Evolutionary conservation across 2,888 invertebrate species (phyloP).

Genomic region (Theretra japonica): DNA sequence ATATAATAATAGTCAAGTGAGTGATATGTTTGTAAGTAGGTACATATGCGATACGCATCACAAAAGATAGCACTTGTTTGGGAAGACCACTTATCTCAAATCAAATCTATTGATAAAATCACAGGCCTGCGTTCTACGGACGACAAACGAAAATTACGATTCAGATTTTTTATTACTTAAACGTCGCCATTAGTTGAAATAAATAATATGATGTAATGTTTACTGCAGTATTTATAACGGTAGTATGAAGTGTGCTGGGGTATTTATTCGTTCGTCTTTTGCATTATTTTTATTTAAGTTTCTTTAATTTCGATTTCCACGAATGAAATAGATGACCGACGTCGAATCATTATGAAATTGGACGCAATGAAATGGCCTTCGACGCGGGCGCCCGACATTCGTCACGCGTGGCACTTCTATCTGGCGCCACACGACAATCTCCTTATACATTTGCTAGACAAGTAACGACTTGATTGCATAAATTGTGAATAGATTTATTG

Average conservation of each 20-base stretch:
- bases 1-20: slow-evolving; percentile 7
- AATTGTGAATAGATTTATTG: slow-evolving; percentile 10
- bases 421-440: slow-evolving; percentile 54
- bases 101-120: slow-evolving; percentile 17
- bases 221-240: too few species aligned
- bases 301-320: background rate
- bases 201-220: too few species aligned
- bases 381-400: slow-evolving; percentile 51
- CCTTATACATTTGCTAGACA: slow-evolving; percentile 11
- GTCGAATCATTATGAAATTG: slow-evolving; percentile 59
- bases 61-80: slow-evolving; percentile 11
- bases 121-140: background rate
- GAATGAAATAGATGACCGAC: slow-evolving; percentile 36
- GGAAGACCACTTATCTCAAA: slow-evolving; percentile 1
- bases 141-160: background rate
- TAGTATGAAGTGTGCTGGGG: too few species aligned
- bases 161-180: background rate
- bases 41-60: slow-evolving; percentile 5
- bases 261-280: too few species aligned
- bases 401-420: slow-evolving; percentile 40
- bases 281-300: too few species aligned
- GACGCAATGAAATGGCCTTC: slow-evolving; percentile 66
- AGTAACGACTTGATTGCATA: slow-evolving; percentile 26
- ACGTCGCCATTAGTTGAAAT: background rate
- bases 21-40: background rate